phyloP scores from a whole-genome alignment of 2,113 vertebrate species.

The Hypocryptadius cinnamomeus region DNA sequence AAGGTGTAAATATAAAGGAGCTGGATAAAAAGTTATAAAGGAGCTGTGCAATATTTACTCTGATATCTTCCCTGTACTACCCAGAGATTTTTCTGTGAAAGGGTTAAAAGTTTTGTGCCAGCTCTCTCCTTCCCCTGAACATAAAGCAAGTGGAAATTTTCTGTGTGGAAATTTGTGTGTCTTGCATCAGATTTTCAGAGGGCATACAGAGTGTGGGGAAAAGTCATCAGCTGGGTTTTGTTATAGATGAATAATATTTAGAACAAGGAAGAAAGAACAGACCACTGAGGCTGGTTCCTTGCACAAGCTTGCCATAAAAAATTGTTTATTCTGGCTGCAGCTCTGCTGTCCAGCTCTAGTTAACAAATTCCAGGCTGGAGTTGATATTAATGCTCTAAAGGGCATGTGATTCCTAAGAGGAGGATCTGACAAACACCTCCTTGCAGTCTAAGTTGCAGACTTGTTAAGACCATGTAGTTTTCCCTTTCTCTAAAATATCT shows the following conservation, averaged over 20 bases:
- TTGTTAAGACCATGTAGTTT: neutral
- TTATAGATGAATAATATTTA: neutral
- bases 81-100: neutral
- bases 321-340: neutral
- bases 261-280: neutral
- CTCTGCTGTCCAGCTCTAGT: neutral
- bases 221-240: neutral
- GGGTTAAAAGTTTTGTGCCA: neutral
- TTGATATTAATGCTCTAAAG: neutral
- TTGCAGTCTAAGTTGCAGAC: neutral
- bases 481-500: neutral
- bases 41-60: neutral
- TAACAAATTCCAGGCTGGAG: neutral
- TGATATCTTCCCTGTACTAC: neutral
- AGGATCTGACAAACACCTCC: neutral
- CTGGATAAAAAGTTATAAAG: neutral
- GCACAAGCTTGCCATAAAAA: neutral
- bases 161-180: neutral
- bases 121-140: neutral
- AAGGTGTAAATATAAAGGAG: neutral
- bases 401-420: neutral
- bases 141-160: neutral
- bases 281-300: neutral
- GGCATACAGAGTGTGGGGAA: accelerated
- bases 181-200: neutral